These are phyloP conservation scores for Trididemnum clinides DNA, from an alignment of 23 tunicate genomes.

Conservation along the genomic window DNA sequence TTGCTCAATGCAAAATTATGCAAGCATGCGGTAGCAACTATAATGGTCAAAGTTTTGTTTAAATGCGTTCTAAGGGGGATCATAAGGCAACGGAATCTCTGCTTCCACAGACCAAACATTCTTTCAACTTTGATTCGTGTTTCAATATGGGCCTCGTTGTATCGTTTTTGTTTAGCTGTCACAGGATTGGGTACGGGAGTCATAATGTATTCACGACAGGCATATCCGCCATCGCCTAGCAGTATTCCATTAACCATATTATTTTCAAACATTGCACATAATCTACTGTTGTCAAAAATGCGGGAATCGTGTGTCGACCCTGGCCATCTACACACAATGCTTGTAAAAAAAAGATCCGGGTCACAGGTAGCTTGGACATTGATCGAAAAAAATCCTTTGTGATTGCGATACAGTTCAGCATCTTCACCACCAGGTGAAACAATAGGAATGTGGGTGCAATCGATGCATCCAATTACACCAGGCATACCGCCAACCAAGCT, in stretches of 20 bases:
- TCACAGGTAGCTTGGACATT: constrained; percentile 70
- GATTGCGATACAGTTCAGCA: constrained; percentile 3
- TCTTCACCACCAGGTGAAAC: constrained; percentile 25
- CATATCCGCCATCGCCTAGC: constrained; percentile 62
- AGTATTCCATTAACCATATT: not conserved
- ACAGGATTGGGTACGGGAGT: constrained; percentile 43
- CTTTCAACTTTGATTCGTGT: constrained; percentile 29
- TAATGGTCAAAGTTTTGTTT: constrained; percentile 22
- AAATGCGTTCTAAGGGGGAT: constrained; percentile 30
- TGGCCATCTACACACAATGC: constrained; percentile 53
- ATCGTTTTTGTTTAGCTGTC: constrained; percentile 6
- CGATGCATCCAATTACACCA: constrained; percentile 14
- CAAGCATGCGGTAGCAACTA: constrained; percentile 45
- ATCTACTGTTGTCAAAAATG: constrained; percentile 40
- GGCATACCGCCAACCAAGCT: not conserved
- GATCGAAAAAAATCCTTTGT: constrained; percentile 51
- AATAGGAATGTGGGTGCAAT: constrained; percentile 42
- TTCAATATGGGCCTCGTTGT: constrained; percentile 44
- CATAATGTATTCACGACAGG: constrained; percentile 47
- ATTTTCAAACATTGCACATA: constrained; percentile 49
- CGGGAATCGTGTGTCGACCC: constrained; percentile 55
- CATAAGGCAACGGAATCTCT: constrained; percentile 39
- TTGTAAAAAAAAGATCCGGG: constrained; percentile 30
- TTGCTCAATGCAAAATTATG: constrained; percentile 34
- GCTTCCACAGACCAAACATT: constrained; percentile 51